These are phyloP conservation scores for Platanista minor DNA, from an alignment of 2,113 vertebrate species.

Conservation along the genomic window DNA sequence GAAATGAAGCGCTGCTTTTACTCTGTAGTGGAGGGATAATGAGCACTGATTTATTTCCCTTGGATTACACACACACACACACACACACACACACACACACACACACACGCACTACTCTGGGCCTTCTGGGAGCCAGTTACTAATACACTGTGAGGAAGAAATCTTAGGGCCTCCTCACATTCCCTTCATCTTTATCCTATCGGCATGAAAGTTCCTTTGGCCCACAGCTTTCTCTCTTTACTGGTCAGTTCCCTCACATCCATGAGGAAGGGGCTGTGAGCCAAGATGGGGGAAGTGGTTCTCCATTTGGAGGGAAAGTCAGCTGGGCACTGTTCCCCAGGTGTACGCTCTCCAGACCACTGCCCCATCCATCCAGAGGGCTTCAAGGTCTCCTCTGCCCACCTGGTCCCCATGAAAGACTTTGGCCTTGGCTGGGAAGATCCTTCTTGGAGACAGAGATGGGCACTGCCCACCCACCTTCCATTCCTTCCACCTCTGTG, in stretches of 20 bases:
- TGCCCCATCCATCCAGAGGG: neutral
- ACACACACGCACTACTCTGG: constrained; percentile 53
- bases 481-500: neutral
- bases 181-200: constrained; percentile 63
- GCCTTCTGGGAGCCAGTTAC: constrained; percentile 60
- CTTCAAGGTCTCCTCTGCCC: neutral
- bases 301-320: neutral
- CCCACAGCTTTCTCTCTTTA: neutral
- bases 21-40: constrained; percentile 79
- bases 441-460: neutral
- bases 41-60: constrained; percentile 83
- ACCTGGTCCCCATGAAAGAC: neutral
- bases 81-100: constrained; percentile 42
- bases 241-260: neutral
- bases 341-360: neutral
- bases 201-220: neutral
- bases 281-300: neutral
- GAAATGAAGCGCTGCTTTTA: constrained; percentile 79
- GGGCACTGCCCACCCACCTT: neutral
- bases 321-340: neutral
- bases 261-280: neutral
- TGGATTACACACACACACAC: constrained; percentile 67
- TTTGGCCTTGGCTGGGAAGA: neutral
- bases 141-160: constrained; percentile 61
- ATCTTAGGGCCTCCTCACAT: constrained; percentile 39